phyloP scores from a whole-genome alignment of 2,113 vertebrate species.

The Mionectes macconnelli region DNA sequence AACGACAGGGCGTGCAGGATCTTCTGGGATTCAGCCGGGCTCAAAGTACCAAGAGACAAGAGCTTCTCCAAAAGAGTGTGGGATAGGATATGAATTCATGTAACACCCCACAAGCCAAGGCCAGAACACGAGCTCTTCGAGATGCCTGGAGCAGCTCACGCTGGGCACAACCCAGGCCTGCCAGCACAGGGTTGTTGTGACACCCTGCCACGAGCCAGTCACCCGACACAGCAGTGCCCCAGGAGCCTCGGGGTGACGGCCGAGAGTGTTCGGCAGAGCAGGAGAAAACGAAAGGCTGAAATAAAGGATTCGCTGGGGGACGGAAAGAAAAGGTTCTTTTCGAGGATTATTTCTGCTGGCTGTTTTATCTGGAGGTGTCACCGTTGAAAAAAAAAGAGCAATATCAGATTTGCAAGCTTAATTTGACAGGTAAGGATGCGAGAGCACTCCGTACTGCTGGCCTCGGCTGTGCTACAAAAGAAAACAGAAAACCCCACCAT shows the following conservation, averaged over 20 bases:
- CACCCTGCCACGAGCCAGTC: rapidly evolving
- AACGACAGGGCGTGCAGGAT: background rate
- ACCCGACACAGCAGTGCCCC: background rate
- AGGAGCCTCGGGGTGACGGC: background rate
- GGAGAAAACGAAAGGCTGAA: background rate
- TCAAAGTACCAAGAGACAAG: background rate
- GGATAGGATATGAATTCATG: rapidly evolving
- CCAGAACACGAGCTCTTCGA: background rate
- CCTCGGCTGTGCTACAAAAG: background rate
- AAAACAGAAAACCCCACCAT: background rate
- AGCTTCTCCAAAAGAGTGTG: background rate
- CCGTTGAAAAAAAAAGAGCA: background rate
- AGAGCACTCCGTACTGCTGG: background rate
- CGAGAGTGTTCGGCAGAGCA: background rate
- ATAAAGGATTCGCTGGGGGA: background rate
- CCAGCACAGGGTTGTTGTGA: background rate
- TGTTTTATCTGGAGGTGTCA: background rate
- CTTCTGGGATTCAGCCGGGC: background rate
- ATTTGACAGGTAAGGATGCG: constrained; percentile 10
- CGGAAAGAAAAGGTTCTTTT: background rate
- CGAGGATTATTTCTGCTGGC: background rate
- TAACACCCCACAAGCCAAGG: rapidly evolving
- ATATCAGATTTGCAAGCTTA: background rate
- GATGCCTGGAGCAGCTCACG: background rate
- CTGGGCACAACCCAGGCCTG: background rate